Percentiles rank a stretch among this genome's conserved stretches.
Evolutionary conservation across 2,113 vertebrate species (phyloP).

Genomic region (Siniperca knerii): DNA sequence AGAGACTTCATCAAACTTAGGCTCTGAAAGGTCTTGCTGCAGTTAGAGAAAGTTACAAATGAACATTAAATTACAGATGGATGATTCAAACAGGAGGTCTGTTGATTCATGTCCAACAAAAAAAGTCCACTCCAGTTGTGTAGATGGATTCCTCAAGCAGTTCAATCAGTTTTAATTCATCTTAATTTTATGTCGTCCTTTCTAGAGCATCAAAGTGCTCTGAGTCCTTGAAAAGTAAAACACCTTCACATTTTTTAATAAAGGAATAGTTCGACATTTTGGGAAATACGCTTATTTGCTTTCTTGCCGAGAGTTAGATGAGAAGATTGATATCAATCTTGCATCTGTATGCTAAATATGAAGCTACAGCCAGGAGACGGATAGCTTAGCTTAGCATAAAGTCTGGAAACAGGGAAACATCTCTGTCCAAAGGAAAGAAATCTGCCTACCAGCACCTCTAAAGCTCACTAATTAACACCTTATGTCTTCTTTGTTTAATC

Average conservation of each 20-base stretch:
- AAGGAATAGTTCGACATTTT: conserved; percentile 3
- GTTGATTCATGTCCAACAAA: not conserved
- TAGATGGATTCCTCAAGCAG: not conserved
- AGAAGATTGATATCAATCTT: not conserved
- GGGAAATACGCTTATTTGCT: not conserved
- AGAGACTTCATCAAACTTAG: conserved; percentile 4
- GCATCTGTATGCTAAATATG: not conserved
- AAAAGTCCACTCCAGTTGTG: not conserved
- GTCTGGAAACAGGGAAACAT: not conserved
- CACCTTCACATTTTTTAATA: conserved; percentile 33
- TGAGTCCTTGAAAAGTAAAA: conserved; percentile 17
- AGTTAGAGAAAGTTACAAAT: conserved; percentile 9
- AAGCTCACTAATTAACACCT: too few relatives aligned
- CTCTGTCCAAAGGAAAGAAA: not conserved
- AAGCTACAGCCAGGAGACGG: not conserved
- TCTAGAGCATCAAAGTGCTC: not conserved
- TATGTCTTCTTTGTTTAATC: too few relatives aligned
- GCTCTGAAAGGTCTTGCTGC: not conserved
- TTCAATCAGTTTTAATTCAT: not conserved
- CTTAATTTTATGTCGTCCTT: not conserved
- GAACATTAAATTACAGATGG: not conserved
- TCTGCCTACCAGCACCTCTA: too few relatives aligned
- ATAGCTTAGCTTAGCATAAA: not conserved
- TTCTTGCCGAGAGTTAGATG: not conserved
- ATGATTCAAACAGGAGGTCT: not conserved